These are phyloP conservation scores for Prinia subflava DNA, from an alignment of 2,113 vertebrate species.

Conservation along the genomic window DNA sequence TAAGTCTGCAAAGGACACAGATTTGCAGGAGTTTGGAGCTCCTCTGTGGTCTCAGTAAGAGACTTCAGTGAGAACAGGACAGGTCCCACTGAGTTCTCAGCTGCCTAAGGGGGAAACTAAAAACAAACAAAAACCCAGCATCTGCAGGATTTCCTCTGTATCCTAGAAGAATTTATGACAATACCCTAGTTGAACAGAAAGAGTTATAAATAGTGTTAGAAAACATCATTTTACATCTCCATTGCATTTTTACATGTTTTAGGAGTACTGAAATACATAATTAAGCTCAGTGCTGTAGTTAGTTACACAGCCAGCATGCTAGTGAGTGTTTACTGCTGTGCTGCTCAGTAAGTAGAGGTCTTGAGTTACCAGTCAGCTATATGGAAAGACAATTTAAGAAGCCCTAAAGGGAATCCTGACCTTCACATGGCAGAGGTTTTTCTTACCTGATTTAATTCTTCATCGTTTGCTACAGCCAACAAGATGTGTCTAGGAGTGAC, in stretches of 20 bases:
- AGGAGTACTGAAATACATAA: background rate
- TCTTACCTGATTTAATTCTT: constrained; percentile 96
- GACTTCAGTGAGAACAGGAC: background rate
- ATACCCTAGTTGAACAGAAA: background rate
- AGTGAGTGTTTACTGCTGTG: background rate
- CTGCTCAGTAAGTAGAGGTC: background rate
- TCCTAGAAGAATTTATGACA: background rate
- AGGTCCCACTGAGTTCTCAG: background rate
- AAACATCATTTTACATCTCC: background rate
- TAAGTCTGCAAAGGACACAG: background rate
- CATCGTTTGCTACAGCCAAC: constrained; percentile 95
- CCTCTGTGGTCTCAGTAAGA: background rate
- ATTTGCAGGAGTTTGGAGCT: background rate
- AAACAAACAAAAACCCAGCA: background rate
- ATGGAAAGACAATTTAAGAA: constrained; percentile 35
- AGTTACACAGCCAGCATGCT: background rate
- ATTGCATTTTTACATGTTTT: background rate
- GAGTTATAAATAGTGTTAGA: background rate
- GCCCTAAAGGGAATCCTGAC: background rate
- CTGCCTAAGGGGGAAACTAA: background rate
- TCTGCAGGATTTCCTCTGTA: background rate
- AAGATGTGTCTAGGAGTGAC: constrained; percentile 97
- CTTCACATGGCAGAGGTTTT: background rate
- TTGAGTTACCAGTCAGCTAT: constrained; percentile 12
- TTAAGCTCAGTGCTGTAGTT: background rate